These are phyloP conservation scores for Caranx ignobilis DNA, from an alignment of 2,113 vertebrate species.

Conservation along the genomic window DNA sequence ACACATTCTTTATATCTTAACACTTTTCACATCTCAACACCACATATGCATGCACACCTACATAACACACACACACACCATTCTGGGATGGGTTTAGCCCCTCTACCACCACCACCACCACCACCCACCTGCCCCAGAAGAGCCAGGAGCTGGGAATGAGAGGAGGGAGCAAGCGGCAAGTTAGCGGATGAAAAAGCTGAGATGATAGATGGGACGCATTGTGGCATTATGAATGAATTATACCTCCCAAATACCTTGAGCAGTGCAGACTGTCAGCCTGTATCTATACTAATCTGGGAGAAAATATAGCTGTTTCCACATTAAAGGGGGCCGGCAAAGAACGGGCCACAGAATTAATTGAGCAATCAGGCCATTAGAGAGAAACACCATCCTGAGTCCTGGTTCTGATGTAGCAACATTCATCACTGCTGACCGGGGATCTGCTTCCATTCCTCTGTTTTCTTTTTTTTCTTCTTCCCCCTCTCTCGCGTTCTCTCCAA, in stretches of 20 bases:
- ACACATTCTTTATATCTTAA: constrained; percentile 42
- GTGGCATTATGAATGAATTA: constrained; percentile 96
- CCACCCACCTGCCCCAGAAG: constrained; percentile 60
- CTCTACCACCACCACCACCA: background rate
- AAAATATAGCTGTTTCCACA: constrained; percentile 91
- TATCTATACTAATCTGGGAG: constrained; percentile 94
- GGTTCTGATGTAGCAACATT: constrained; percentile 84
- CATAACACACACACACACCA: constrained; percentile 32
- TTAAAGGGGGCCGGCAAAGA: constrained; percentile 82
- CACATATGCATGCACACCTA: constrained; percentile 60
- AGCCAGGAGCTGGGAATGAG: constrained; percentile 84
- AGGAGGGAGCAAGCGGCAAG: constrained; percentile 75
- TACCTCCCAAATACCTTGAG: constrained; percentile 95
- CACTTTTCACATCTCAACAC: constrained; percentile 40
- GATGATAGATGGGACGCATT: constrained; percentile 93
- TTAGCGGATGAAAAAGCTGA: constrained; percentile 74
- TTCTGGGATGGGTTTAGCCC: constrained; percentile 15
- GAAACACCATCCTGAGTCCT: constrained; percentile 82
- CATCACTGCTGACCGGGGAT: constrained; percentile 81
- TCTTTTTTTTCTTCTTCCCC: background rate
- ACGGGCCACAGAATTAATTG: constrained; percentile 89
- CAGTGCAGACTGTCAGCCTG: constrained; percentile 89
- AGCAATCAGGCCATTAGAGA: constrained; percentile 93
- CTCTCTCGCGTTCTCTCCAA: constrained; percentile 57
- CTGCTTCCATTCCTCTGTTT: constrained; percentile 27